Evolutionary conservation across 1,140 invertebrate genomes (phyloP).

Genomic region (Caenorhabditis inopinata): DNA sequence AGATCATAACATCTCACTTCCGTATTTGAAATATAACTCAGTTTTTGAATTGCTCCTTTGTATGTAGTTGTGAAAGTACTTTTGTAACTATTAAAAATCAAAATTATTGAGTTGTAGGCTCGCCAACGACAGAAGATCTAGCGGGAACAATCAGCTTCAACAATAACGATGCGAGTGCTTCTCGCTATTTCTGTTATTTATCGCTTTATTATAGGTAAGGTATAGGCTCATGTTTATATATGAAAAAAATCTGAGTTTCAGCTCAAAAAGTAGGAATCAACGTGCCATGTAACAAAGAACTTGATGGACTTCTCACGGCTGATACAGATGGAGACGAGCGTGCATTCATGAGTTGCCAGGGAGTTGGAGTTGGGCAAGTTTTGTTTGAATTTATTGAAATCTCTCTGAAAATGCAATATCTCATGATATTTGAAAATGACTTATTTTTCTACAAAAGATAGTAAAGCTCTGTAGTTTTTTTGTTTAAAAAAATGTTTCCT

Average conservation of each 20-base stretch:
- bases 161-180: slow-evolving; percentile 32
- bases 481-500: no score
- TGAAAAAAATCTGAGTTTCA: neutral
- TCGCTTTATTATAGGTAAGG: neutral
- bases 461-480: no score
- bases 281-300: slow-evolving; percentile 46
- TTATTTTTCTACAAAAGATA: no score
- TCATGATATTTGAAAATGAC: no score
- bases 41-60: no score
- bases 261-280: slow-evolving; percentile 42
- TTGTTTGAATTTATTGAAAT: no score
- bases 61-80: no score
- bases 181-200: slow-evolving; percentile 31
- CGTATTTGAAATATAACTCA: neutral
- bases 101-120: neutral
- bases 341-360: slow-evolving; percentile 51
- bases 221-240: neutral
- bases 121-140: slow-evolving; percentile 32
- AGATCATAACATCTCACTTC: neutral
- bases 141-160: slow-evolving; percentile 32
- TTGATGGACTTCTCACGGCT: slow-evolving; percentile 52
- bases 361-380: slow-evolving; percentile 49
- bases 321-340: slow-evolving; percentile 46
- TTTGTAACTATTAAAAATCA: no score
- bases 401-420: no score